Evolutionary conservation across 1,140 invertebrate species (phyloP), one percentile per base, ranked within the genome.

Genomic region (Dysdera silvatica): DNA sequence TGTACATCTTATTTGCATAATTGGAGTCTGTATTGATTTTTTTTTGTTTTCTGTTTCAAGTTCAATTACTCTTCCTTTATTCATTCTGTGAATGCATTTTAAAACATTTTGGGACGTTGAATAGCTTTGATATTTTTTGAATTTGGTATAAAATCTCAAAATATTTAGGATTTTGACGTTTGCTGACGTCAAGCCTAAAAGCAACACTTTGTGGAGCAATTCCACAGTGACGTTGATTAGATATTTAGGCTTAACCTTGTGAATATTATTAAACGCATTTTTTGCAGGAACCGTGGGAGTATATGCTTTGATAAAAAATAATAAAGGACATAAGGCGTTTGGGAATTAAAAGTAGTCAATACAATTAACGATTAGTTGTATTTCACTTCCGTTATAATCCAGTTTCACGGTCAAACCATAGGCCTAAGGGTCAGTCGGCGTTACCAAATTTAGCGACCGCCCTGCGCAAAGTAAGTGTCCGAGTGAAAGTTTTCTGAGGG

Each of bases 1-100:
- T 64, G 57, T 52, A 55, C 54, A 64, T 58, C 62, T 64, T 57
- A 64, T 64, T 64, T 64, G 62, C 54, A 64, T 64, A 64, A 58
- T 64, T 58, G 47, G 55, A 64, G 62, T 54, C 58, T 54, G 35
- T 54, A 64, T 26, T 45, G 32, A 40, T 40, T 56, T 52, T 64
- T 58, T 52, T 51, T 29, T 58, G 23, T 40, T 52, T 26, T 32
- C 41, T 49, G 32, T 37, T 52, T 29, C 41, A 16, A 28, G 16
- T 20, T 35, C 37, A 10, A 10, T 16, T 45, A 20, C 7, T 57
- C 23, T 45, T 18, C 18, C 8, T 45, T 4, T 23, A 45, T 45
- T 8, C 24, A 8, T 20, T 3, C 8, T 45, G 12, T 45, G 18
- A 14, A 8, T n/a, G 43, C 18, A n/a, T 45, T 28, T 23, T 10